These are phyloP conservation scores for Caligus rogercresseyi DNA, from an alignment of 1,140 invertebrate genomes.

Conservation along the genomic window DNA sequence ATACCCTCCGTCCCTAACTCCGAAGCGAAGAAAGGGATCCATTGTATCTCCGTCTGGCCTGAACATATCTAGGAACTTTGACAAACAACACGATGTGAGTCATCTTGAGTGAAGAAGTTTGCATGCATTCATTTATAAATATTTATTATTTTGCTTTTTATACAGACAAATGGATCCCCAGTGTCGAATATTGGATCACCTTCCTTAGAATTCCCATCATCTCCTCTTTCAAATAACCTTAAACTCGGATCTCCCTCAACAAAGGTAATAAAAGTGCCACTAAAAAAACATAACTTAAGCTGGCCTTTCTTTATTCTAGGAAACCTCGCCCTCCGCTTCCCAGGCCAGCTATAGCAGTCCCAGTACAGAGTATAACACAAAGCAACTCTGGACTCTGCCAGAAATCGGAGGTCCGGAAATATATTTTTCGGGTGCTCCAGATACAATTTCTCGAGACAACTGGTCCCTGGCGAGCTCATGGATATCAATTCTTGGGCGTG, in stretches of 20 bases:
- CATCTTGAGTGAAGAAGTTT: too few species aligned
- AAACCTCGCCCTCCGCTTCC: neutral
- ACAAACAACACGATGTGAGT: neutral
- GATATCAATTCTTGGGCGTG: constrained; percentile 31
- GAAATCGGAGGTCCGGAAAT: neutral
- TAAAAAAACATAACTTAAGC: too few species aligned
- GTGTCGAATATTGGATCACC: neutral
- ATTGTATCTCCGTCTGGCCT: neutral
- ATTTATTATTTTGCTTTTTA: neutral
- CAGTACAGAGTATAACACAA: neutral
- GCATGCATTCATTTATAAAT: neutral
- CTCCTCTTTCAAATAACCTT: neutral
- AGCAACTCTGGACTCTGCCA: neutral
- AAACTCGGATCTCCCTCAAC: too few species aligned
- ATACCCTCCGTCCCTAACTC: neutral
- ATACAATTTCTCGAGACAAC: neutral
- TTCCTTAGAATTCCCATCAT: neutral
- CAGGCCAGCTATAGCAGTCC: neutral
- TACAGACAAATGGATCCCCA: neutral
- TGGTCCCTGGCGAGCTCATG: constrained; percentile 25
- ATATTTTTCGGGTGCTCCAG: neutral
- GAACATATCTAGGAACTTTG: neutral
- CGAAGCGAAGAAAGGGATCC: neutral
- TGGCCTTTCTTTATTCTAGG: neutral
- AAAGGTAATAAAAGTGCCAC: too few species aligned